These are phyloP conservation scores for Dendronephthya gigantea DNA, from an alignment of 64 coral and sea anemone species.

Conservation along the genomic window DNA sequence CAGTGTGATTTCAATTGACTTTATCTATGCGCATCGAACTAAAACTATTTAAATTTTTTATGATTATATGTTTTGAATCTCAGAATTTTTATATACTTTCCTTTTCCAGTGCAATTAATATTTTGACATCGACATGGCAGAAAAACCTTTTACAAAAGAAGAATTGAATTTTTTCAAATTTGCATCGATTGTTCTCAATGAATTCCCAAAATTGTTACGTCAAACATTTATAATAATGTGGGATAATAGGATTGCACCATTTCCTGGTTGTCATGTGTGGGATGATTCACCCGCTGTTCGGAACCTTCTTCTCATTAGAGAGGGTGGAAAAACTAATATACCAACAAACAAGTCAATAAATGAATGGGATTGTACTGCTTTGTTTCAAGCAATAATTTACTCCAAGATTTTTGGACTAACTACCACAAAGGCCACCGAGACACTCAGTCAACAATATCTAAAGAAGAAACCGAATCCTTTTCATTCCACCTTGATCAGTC, in stretches of 20 bases:
- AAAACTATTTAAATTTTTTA: too few species aligned
- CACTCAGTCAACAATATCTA: neutral
- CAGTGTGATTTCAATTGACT: too few species aligned
- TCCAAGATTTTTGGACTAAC: neutral
- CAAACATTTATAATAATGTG: neutral
- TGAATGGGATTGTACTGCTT: constrained; percentile 15
- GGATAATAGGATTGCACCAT: neutral
- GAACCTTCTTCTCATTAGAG: neutral
- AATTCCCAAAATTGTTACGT: too few species aligned
- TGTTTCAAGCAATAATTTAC: constrained; percentile 17
- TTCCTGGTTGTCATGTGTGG: neutral
- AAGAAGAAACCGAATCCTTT: neutral
- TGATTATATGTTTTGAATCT: too few species aligned
- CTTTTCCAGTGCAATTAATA: too few species aligned
- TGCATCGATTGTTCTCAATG: too few species aligned
- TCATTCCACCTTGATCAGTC: neutral
- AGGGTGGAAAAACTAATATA: neutral
- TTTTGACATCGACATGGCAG: too few species aligned
- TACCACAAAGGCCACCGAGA: neutral
- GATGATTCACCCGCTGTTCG: neutral
- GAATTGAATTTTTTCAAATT: too few species aligned
- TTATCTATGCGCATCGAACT: too few species aligned
- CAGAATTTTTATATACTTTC: too few species aligned
- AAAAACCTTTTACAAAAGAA: too few species aligned
- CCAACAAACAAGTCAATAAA: neutral